phyloP scores from a whole-genome alignment of 1,140 invertebrate genomes.

The Triops cancriformis region DNA sequence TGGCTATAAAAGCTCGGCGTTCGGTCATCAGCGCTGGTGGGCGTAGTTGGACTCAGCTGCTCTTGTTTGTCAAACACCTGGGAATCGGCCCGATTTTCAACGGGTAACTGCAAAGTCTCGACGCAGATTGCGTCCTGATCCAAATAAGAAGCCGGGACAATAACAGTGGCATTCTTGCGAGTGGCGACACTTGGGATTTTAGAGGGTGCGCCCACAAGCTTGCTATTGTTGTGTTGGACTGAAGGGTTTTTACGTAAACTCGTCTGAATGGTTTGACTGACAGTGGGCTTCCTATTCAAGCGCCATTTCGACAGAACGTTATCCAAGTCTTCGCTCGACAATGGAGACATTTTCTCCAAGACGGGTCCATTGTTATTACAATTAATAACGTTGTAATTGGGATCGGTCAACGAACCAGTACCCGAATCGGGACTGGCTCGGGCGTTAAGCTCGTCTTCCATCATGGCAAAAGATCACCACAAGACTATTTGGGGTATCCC shows the following conservation, averaged over 20 bases:
- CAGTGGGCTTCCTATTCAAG: neutral
- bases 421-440: slow-evolving; percentile 27
- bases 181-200: neutral
- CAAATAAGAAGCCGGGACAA: neutral
- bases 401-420: slow-evolving; percentile 23
- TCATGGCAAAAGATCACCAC: neutral
- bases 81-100: neutral
- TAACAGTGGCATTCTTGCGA: neutral
- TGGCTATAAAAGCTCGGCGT: neutral
- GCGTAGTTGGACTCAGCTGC: neutral
- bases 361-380: neutral
- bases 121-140: neutral
- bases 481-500: neutral
- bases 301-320: neutral
- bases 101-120: neutral
- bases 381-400: neutral
- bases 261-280: neutral
- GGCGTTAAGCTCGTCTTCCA: neutral
- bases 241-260: slow-evolving; percentile 16
- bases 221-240: neutral
- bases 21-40: neutral
- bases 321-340: neutral
- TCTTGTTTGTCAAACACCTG: neutral
- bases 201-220: neutral
- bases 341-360: neutral